Evolutionary conservation across 2,113 vertebrate species (phyloP), one percentile per base, ranked within the genome.

Genomic region (Cottus gobio): DNA sequence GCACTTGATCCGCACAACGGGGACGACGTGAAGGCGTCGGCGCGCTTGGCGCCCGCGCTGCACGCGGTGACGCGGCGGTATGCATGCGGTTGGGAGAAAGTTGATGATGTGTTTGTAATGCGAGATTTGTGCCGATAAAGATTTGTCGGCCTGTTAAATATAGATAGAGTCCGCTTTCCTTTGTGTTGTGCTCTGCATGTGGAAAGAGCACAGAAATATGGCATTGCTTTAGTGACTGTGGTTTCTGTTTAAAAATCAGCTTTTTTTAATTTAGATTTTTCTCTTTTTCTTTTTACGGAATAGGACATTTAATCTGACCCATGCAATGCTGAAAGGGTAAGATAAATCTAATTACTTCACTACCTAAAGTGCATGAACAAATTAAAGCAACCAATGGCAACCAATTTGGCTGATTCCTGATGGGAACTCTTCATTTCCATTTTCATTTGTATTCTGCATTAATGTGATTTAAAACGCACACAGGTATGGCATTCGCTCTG

Each of bases 1-100:
- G 72, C 70, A 63, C 85, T 79, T 48, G 74, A 85, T 81, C 74
- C 82, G 36, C 57, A 69, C 70, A 85, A 85, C 60, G 42, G 34
- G 76, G 57, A 79, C 66, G 37, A 46, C 57, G 62, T 66, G 75
- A 58, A 84, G 70, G 84, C 8, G 63, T 46, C 63, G 56, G 48
- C 58, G 8, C 26, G 44, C 56, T 81, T 57, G 87, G 75, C 67
- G 50, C 78, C 75, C 66, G 39, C n/a, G 85, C 30, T 24, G 52
- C 56, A 22, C 71, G 50, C 42, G 7, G 71, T 46, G 84, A 82
- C 62, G 71, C 28, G 71, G 56, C 16, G 75, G 78, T 65, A 72
- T 80, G 78, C 26, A 8, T 71, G 76, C 4, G 66, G 67, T 75
- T 71, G 7, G 46, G 60, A 70, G 34, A 50, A 66, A 69, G 10